Base-by-base conservation (phyloP, 2,113 vertebrate species). In the Gymnarchus niloticus region DNA sequence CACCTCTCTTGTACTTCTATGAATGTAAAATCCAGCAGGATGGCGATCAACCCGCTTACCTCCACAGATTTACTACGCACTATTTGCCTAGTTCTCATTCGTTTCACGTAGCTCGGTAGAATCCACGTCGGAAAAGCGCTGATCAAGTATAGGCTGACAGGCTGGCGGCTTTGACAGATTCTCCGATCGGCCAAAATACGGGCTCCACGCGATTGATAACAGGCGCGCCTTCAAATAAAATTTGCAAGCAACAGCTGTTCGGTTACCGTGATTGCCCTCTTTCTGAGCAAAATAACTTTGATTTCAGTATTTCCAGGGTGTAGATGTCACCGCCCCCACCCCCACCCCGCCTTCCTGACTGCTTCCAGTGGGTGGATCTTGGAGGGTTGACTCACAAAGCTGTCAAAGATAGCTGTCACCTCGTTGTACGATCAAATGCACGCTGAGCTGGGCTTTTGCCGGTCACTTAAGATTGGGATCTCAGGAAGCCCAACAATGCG, bases 341-440 rank as follows among this genome's bases (percentile, higher is more conserved):
- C 23, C 73, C 73, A 21, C 73, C 73, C 76, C 76, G 41, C 76
- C 76, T 87, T 89, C 83, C 91, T 87, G 89, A 88, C 88, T 88
- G 90, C 89, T 88, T 88, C 23, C 87, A 88, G 93, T 93, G 94
- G 94, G 94, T 93, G 94, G 94, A 93, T 91, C 94, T 93, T 89
- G 77, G 90, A 88, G 91, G 90, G 91, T 92, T 92, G 93, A 94
- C 93, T 95, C 94, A 95, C 94, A 92, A 94, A 95, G 94, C 94
- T 95, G 94, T 95, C 94, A 95, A 94, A 95, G 94, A 95, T 94
- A 95, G 94, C 94, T 95, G 94, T 95, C 94, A 95, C 92, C 94
- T 93, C 93, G 92, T 91, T 93, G 89, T 92, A 92, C 89, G 93
- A 95, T 95, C 94, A 94, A 94, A 95, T 93, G 93, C 89, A 88